Conservation (phyloP, 2,888 invertebrate species). For the Melolontha melolontha region DNA sequence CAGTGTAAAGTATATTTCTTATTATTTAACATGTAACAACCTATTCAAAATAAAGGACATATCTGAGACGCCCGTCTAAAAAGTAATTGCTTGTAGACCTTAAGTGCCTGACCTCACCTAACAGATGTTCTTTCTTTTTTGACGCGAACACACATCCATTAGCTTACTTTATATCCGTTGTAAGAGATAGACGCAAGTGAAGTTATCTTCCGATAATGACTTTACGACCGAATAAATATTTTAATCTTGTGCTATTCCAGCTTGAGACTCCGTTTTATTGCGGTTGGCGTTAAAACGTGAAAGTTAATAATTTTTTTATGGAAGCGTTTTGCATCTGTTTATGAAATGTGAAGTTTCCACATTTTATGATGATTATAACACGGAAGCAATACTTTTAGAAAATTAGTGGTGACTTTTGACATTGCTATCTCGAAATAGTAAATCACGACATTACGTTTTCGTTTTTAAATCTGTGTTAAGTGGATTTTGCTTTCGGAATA, state of each 20-base stretch:
- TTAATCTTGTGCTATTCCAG: conserved; percentile 34
- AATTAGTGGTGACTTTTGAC: neutral
- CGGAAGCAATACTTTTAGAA: conserved; percentile 18
- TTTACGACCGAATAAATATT: conserved; percentile 43
- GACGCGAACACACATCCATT: conserved; percentile 36
- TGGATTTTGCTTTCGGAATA: too few relatives aligned
- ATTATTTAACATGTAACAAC: conserved; percentile 13
- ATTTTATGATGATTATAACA: conserved; percentile 33
- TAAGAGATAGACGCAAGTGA: conserved; percentile 40
- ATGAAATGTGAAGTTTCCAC: conserved; percentile 22
- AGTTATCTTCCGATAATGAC: conserved; percentile 41
- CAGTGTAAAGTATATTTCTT: conserved; percentile 1
- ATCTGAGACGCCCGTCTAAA: conserved; percentile 24
- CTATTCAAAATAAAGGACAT: conserved; percentile 16
- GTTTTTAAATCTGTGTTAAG: too few relatives aligned
- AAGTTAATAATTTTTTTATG: conserved; percentile 41
- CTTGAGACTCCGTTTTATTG: conserved; percentile 38
- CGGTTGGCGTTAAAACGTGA: conserved; percentile 38
- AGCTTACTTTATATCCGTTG: conserved; percentile 40
- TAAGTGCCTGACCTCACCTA: conserved; percentile 42
- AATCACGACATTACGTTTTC: too few relatives aligned
- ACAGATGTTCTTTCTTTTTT: conserved; percentile 38
- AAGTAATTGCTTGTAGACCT: conserved; percentile 25
- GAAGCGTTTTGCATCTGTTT: conserved; percentile 33
- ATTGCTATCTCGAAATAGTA: too few relatives aligned